Base-by-base conservation (phyloP, 2,797 vertebrate genomes). In the Hippopotamyrus pictus region DNA sequence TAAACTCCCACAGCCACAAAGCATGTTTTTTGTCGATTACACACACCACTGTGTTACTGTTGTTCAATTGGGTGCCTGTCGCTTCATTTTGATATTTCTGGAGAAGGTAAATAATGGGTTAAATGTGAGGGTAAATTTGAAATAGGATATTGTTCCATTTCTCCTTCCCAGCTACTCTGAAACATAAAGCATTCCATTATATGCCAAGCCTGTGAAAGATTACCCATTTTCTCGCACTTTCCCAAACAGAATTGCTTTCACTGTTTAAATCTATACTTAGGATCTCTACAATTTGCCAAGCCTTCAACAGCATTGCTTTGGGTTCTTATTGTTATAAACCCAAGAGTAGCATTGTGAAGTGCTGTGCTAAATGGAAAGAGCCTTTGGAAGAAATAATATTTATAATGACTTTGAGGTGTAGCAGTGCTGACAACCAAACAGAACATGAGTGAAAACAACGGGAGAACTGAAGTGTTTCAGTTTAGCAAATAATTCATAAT, bases 101-200 rank as follows among this genome's bases (percentile, higher is more conserved):
- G 84, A 62, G 22, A 85, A 22, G 62, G 44, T 84, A 50, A 89
- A 84, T 84, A 50, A 85, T 85, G 79, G 33, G 79, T 89, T 90
- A 90, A 86, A 83, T 50, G 22, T 89, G 87, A 89, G 65, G 88
- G 25, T 87, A 76, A 79, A 53, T 89, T 82, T 90, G 62, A 91
- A 91, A 92, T 87, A 87, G 62, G 90, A 88, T 89, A 59, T 82
- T 84, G 46, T 22, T 88, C 73, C 76, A 86, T 86, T 83, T 83
- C 90, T 88, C 86, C 89, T 59, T 85, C 76, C 22, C 19, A 46
- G 48, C 83, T 29, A 37, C 86, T 86, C 62, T 65, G 46, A 57
- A 89, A 89, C 87, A 91, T 90, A 92, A 90, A 88, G 44, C 86
- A 59, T 51, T 69, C 89, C 76, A 90, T 90, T 90, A 90, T 92